Conservation (phyloP, 2,113 vertebrate genomes). For the Pontoporia blainvillei region DNA sequence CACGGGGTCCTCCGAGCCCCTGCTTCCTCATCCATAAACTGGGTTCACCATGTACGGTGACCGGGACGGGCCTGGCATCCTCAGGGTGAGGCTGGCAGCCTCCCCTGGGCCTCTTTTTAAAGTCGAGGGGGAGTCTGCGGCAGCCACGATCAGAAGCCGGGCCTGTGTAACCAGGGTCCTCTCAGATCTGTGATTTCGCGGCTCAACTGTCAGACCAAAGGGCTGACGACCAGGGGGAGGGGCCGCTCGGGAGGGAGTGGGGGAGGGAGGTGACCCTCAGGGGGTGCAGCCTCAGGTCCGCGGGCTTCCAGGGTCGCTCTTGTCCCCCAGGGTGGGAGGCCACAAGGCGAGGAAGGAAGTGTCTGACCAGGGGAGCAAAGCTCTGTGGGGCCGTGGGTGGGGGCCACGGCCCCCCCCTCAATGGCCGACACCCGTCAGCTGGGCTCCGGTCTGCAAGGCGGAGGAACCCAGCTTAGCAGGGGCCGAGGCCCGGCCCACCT, state of each 20-base stretch:
- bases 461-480: slow-evolving; percentile 72
- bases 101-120: not conserved
- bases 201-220: not conserved
- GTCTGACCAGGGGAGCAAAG: too few relatives aligned
- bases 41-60: not conserved
- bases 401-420: too few relatives aligned
- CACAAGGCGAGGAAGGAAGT: too few relatives aligned
- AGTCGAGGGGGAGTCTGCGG: not conserved
- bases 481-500: slow-evolving; percentile 43
- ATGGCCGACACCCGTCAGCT: too few relatives aligned
- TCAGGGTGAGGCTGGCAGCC: not conserved
- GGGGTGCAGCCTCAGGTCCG: not conserved
- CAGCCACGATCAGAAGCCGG: not conserved
- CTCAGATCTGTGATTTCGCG: not conserved
- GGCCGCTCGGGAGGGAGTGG: rapidly evolving
- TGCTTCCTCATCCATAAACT: not conserved
- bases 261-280: not conserved
- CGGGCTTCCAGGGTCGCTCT: too few relatives aligned
- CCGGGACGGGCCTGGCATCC: not conserved
- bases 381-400: too few relatives aligned
- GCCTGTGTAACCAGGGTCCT: too few relatives aligned
- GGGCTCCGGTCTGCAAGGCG: not conserved
- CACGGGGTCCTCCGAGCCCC: not conserved
- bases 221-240: too few relatives aligned
- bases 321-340: too few relatives aligned